A percentile compares a stretch with the other conserved stretches of the same genome.
These are phyloP conservation scores for Parazoanthus swiftii DNA, from an alignment of 92 coral and sea anemone species.

Conservation along the genomic window DNA sequence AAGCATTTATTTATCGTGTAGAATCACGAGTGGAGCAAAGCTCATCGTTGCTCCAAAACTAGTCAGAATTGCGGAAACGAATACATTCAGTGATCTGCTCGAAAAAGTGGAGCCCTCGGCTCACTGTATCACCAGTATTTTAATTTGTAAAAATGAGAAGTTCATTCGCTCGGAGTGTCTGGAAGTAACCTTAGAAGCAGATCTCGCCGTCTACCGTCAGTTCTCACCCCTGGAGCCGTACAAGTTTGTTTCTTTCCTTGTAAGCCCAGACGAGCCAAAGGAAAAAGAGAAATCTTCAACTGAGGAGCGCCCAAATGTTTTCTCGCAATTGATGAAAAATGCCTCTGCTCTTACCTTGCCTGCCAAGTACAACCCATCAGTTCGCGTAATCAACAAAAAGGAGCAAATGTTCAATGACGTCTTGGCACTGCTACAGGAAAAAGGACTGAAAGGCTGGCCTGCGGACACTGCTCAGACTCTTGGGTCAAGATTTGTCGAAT, in stretches of 20 bases:
- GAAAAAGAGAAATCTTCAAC: background rate
- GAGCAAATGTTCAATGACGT: constrained; percentile 8
- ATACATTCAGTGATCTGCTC: background rate
- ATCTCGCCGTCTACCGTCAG: background rate
- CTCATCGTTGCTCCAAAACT: constrained; percentile 4
- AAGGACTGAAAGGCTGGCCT: background rate
- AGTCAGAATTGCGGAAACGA: background rate
- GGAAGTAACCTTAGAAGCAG: background rate
- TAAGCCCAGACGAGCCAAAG: background rate
- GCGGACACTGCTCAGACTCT: background rate
- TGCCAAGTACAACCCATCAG: background rate
- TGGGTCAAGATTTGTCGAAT: constrained; percentile 10
- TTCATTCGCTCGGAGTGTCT: background rate
- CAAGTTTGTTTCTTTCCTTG: background rate
- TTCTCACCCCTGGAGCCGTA: background rate
- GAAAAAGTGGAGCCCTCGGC: background rate
- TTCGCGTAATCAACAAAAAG: background rate
- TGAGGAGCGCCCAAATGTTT: background rate
- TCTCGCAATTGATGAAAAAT: background rate
- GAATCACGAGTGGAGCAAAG: background rate
- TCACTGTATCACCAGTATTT: background rate
- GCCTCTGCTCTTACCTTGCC: background rate
- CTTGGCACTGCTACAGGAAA: background rate
- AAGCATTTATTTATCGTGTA: too few species aligned
- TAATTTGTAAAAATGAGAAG: background rate